Conservation (phyloP, 2,797 vertebrate genomes). For the Falco peregrinus region DNA sequence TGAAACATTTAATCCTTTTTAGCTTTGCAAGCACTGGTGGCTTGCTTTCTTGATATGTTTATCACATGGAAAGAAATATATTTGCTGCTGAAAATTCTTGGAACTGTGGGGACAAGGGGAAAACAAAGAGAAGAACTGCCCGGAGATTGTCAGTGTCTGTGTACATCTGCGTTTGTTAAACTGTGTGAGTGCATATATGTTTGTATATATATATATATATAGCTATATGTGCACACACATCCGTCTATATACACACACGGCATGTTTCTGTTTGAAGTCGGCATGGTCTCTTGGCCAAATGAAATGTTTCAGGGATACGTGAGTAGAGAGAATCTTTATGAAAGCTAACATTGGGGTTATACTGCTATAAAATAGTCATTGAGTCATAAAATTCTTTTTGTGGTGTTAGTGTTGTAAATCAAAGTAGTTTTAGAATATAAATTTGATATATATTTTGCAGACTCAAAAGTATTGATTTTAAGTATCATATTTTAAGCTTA, state of each 20-base stretch:
- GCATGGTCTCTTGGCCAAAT: constrained; percentile 44
- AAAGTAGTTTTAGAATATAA: constrained; percentile 75
- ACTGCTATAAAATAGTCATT: constrained; percentile 53
- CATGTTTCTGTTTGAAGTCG: constrained; percentile 28
- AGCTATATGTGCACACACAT: constrained; percentile 29
- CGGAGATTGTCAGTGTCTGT: background rate
- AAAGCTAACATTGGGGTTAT: constrained; percentile 57
- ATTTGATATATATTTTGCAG: constrained; percentile 76
- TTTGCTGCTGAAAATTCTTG: constrained; percentile 82
- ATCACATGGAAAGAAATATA: constrained; percentile 75
- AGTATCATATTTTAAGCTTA: constrained; percentile 73
- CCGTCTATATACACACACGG: constrained; percentile 2
- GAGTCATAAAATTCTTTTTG: constrained; percentile 74
- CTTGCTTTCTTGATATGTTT: constrained; percentile 82
- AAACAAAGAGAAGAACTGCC: background rate
- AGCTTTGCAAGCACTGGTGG: constrained; percentile 85
- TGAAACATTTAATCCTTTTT: constrained; percentile 77
- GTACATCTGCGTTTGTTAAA: background rate
- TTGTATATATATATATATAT: background rate
- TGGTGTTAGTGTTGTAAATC: constrained; percentile 73
- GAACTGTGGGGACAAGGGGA: constrained; percentile 64
- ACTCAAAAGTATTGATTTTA: constrained; percentile 74
- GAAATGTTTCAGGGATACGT: constrained; percentile 64
- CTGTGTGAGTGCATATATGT: constrained; percentile 55
- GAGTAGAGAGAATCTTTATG: constrained; percentile 33